Evolutionary conservation across 1,140 invertebrate species (phyloP).

Genomic region (Lineus longissimus): DNA sequence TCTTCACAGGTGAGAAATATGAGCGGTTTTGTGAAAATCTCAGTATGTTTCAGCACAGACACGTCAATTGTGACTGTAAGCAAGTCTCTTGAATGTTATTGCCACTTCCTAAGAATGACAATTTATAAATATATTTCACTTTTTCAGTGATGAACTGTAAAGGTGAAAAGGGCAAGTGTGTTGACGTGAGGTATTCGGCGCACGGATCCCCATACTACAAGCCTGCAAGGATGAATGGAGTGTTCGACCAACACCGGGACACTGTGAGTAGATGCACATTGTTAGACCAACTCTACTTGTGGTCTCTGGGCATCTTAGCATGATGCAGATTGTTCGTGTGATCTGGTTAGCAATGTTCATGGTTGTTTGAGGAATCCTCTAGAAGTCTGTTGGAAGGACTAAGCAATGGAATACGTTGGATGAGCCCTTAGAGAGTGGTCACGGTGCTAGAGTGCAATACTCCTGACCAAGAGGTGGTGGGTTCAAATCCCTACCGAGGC

Average conservation of each 20-base stretch:
- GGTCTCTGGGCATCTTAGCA: conserved; percentile 16
- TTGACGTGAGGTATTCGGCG: conserved; percentile 86
- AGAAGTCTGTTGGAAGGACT: no score
- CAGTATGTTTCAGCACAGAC: no score
- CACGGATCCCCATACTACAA: conserved; percentile 95
- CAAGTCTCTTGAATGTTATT: no score
- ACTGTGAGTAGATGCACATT: conserved; percentile 58
- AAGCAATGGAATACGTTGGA: no score
- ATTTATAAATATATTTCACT: no score
- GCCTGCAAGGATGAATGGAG: conserved; percentile 86
- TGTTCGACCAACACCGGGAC: conserved; percentile 87
- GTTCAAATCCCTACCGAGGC: no score
- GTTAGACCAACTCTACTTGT: neutral
- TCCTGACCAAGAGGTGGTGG: no score
- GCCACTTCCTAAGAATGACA: no score
- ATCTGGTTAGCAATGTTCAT: neutral
- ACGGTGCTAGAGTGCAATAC: no score
- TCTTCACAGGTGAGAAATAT: conserved; percentile 69
- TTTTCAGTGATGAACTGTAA: conserved; percentile 59
- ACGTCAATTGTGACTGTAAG: no score
- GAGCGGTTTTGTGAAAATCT: no score
- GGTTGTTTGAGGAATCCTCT: conserved; percentile 4
- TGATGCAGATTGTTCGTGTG: neutral
- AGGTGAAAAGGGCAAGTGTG: conserved; percentile 27
- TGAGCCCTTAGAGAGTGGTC: no score